A percentile compares a stretch with the other conserved stretches of the same genome.
These are phyloP conservation scores for Addax nasomaculatus DNA, from an alignment of 2,113 vertebrate species.

Conservation along the genomic window DNA sequence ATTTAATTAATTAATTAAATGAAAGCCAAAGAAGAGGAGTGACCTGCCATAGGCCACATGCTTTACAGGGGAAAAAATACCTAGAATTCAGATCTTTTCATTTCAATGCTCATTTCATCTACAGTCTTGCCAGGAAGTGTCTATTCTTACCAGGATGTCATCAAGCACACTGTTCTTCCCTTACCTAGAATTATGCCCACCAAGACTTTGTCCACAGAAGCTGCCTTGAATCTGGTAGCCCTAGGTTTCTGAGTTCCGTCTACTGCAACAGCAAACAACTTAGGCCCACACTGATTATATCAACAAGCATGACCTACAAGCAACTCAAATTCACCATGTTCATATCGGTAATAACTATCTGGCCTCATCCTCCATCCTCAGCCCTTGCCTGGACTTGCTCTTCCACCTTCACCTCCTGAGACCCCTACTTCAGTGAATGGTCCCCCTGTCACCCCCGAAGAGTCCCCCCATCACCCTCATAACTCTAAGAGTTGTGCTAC, in stretches of 20 bases:
- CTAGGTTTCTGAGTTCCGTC: not conserved
- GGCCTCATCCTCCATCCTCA: not conserved
- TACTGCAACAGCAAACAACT: not conserved
- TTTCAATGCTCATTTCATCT: not conserved
- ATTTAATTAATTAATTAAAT: not conserved
- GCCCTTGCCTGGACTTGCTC: not conserved
- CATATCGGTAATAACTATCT: not conserved
- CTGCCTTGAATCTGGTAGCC: not conserved
- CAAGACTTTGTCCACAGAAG: not conserved
- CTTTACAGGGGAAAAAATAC: not conserved
- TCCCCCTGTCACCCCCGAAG: not conserved
- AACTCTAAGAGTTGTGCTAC: not conserved
- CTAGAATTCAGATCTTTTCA: not conserved
- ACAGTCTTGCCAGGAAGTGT: not conserved
- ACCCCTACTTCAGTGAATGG: not conserved
- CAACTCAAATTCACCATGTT: not conserved
- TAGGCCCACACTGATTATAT: not conserved
- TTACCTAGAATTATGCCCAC: not conserved
- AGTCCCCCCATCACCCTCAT: not conserved
- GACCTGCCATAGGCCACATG: not conserved
- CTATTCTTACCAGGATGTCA: not conserved
- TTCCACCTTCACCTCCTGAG: not conserved
- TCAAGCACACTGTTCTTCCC: not conserved
- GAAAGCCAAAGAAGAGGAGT: not conserved
- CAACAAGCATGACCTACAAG: not conserved